phyloP scores from a whole-genome alignment of 2,113 vertebrate species.

The Xiphias gladius region DNA sequence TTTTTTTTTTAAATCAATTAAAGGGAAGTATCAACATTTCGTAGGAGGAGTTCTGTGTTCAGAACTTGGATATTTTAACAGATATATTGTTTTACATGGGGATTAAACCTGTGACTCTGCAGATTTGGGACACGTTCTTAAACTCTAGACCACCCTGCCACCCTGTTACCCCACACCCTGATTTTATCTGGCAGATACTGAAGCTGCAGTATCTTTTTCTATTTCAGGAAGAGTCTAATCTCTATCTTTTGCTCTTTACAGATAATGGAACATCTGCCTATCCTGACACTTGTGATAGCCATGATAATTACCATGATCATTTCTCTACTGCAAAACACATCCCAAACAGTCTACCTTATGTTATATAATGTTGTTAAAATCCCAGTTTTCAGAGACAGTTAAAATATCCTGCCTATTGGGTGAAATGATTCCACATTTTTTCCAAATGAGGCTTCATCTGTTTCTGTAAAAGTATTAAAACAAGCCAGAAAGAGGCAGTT shows the following conservation, averaged over 20 bases:
- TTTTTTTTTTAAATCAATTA: neutral
- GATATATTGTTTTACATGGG: conserved; percentile 19
- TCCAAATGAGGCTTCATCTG: conserved; percentile 28
- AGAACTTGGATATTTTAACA: conserved; percentile 24
- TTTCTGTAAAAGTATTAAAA: conserved; percentile 4
- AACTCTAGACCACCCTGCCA: conserved; percentile 37
- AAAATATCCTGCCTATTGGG: conserved; percentile 6
- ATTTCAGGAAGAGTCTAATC: conserved; percentile 34
- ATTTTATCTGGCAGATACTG: conserved; percentile 30
- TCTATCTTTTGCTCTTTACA: conserved; percentile 3
- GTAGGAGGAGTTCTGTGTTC: conserved; percentile 17
- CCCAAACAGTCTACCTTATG: neutral
- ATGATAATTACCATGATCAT: conserved; percentile 14
- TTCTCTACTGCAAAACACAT: neutral
- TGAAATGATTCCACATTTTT: conserved; percentile 32
- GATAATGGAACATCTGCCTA: conserved; percentile 6
- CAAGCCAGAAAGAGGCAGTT: neutral
- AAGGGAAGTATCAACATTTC: conserved; percentile 35
- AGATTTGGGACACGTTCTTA: conserved; percentile 25
- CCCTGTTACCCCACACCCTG: neutral
- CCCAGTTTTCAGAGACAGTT: conserved; percentile 6
- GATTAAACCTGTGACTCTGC: conserved; percentile 29
- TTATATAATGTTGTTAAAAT: conserved; percentile 24
- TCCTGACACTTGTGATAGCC: conserved; percentile 7
- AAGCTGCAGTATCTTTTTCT: conserved; percentile 15